Percentiles rank a stretch among this genome's conserved stretches.
Conservation (phyloP, 2,113 vertebrate genomes). For the Corythaeola cristata region DNA sequence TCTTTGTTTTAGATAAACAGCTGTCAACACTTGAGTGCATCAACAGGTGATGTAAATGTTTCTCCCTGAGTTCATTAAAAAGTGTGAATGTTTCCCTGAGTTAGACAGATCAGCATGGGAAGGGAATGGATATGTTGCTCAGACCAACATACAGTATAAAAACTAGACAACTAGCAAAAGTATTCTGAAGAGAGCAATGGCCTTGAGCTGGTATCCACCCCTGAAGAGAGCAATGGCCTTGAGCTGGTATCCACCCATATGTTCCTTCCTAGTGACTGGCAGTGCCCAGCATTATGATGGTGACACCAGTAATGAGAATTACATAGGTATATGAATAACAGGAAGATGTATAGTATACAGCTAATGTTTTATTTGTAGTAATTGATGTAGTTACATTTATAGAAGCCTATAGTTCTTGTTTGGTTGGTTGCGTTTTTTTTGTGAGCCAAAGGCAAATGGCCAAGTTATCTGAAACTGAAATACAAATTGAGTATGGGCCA, state of each 20-base stretch:
- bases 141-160: not conserved
- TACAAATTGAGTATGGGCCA: not conserved
- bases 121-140: not conserved
- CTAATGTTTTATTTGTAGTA: not conserved
- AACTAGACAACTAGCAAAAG: not conserved
- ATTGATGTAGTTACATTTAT: not conserved
- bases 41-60: not conserved
- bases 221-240: not conserved
- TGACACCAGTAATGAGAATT: not conserved
- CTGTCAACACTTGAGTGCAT: not conserved
- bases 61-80: not conserved
- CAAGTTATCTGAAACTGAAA: not conserved
- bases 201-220: not conserved
- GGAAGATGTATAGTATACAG: not conserved
- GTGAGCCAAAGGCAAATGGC: not conserved
- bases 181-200: not conserved
- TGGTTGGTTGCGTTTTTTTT: not conserved
- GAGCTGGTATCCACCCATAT: not conserved
- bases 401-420: accelerated
- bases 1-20: not conserved
- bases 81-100: not conserved
- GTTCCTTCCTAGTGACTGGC: not conserved
- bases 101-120: not conserved
- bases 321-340: not conserved
- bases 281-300: not conserved